Evolutionary conservation across 2,888 invertebrate species (phyloP).

Genomic region (Phortica magna): DNA sequence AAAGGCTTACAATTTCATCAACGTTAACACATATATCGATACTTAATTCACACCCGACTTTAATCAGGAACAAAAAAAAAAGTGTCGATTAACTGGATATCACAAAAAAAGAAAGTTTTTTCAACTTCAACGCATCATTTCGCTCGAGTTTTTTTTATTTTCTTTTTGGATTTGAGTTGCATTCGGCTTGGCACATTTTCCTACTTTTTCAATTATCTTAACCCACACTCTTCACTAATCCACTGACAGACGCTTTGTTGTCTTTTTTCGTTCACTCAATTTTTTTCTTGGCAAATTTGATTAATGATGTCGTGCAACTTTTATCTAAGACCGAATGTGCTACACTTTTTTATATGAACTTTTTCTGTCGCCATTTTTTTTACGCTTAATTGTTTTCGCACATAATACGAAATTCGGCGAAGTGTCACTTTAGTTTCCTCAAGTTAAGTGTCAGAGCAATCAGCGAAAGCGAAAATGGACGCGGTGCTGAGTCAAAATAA

Average conservation of each 20-base stretch:
- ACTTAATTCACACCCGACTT: too few species aligned
- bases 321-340: not conserved
- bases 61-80: too few species aligned
- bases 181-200: too few species aligned
- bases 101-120: too few species aligned
- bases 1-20: too few species aligned
- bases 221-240: not conserved
- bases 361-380: not conserved
- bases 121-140: not conserved
- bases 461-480: constrained; percentile 42
- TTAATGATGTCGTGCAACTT: constrained; percentile 53
- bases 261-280: not conserved
- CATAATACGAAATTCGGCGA: constrained; percentile 25
- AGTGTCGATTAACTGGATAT: too few species aligned
- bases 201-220: constrained; percentile 38
- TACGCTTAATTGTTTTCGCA: constrained; percentile 40
- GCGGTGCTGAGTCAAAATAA: constrained; percentile 31
- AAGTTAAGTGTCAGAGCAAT: constrained; percentile 38
- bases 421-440: constrained; percentile 31
- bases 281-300: constrained; percentile 51
- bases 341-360: not conserved
- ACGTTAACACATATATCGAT: too few species aligned
- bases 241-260: not conserved
- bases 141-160: constrained; percentile 13
- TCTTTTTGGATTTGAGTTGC: not conserved